A percentile compares a stretch with the other conserved stretches of the same genome.
These are phyloP conservation scores for Platycnemis pennipes DNA, from an alignment of 2,888 invertebrate species.

Conservation along the genomic window DNA sequence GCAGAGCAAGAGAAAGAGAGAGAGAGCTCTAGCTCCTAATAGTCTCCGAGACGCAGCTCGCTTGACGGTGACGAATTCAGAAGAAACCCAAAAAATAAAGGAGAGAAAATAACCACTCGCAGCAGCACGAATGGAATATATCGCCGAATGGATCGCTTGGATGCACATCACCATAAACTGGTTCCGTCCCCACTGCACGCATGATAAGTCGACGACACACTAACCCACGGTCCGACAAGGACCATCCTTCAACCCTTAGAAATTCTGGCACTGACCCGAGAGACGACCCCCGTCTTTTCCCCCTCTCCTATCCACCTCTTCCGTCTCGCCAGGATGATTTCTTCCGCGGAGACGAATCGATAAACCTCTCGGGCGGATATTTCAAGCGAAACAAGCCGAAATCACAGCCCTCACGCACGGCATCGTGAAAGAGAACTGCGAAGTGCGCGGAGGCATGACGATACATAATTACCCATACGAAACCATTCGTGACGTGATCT, in stretches of 20 bases:
- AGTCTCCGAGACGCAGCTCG: background rate
- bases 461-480: background rate
- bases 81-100: background rate
- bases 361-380: background rate
- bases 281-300: background rate
- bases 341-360: background rate
- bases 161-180: background rate
- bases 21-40: background rate
- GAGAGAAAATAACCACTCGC: too few relatives aligned
- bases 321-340: background rate
- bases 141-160: background rate
- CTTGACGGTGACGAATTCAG: conserved; percentile 14
- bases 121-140: background rate
- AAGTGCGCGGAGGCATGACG: background rate
- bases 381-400: background rate
- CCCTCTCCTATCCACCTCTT: background rate
- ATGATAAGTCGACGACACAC: conserved; percentile 22
- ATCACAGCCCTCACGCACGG: background rate
- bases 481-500: too few relatives aligned
- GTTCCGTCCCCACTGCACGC: background rate
- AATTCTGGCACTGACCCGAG: background rate
- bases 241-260: background rate
- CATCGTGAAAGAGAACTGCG: background rate
- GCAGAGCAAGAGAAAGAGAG: background rate
- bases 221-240: conserved; percentile 4